A percentile compares a stretch with the other conserved stretches of the same genome.
These are phyloP conservation scores for Ennomos quercinarius DNA, from an alignment of 2,888 invertebrate species.

Conservation along the genomic window DNA sequence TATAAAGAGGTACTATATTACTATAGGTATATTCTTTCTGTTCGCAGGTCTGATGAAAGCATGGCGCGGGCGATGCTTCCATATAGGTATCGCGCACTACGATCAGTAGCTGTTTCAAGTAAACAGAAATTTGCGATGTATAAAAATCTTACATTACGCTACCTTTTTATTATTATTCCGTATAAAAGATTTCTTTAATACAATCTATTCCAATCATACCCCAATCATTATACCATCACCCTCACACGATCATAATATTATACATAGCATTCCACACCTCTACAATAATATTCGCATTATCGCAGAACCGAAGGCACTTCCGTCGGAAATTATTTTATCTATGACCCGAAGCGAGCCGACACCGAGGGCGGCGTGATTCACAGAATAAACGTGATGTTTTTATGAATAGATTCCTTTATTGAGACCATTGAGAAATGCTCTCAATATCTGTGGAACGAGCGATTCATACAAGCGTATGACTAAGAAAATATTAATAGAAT, in stretches of 20 bases:
- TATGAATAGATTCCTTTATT: constrained; percentile 23
- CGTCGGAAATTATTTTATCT: constrained; percentile 33
- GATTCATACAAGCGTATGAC: constrained; percentile 7
- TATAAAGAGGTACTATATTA: no score
- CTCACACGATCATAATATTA: background rate
- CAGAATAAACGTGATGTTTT: constrained; percentile 22
- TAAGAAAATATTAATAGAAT: no score
- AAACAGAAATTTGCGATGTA: no score
- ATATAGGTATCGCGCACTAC: no score
- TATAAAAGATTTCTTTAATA: no score
- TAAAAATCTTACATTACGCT: no score
- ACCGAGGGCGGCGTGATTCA: constrained; percentile 16
- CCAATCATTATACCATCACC: background rate
- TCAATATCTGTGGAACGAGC: constrained; percentile 30
- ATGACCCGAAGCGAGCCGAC: constrained; percentile 19
- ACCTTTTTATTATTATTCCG: no score
- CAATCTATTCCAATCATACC: background rate
- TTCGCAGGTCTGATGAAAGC: no score
- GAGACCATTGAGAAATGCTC: constrained; percentile 30
- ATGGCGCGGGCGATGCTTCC: no score
- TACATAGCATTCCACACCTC: constrained; percentile 8
- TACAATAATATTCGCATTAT: constrained; percentile 27
- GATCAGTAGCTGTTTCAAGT: no score
- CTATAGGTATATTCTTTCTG: no score
- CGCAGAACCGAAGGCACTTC: constrained; percentile 13